Conservation (phyloP, 2,888 invertebrate species). For the Drosophila affinis region DNA sequence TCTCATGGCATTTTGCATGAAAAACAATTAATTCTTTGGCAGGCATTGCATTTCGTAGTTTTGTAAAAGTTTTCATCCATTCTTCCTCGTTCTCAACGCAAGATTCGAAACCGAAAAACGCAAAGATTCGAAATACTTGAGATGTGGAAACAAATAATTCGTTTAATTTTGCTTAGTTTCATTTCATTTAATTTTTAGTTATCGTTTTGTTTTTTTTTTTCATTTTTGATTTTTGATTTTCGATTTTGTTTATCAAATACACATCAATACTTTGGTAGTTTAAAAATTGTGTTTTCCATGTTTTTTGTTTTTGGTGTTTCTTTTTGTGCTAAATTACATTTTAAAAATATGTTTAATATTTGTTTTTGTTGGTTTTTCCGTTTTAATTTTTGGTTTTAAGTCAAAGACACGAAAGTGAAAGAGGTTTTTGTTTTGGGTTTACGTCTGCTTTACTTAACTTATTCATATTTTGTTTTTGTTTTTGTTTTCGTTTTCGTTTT, state of each 20-base stretch:
- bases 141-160: constrained; percentile 32
- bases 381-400: constrained; percentile 74
- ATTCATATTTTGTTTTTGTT: constrained; percentile 56
- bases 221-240: constrained; percentile 26
- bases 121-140: constrained; percentile 39
- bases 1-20: constrained; percentile 56
- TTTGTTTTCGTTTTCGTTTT: constrained; percentile 41
- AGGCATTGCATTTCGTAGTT: constrained; percentile 82
- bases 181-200: constrained; percentile 46
- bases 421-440: constrained; percentile 81
- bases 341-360: constrained; percentile 76
- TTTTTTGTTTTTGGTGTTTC: constrained; percentile 48
- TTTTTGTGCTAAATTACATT: constrained; percentile 77
- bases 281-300: constrained; percentile 61
- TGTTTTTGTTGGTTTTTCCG: constrained; percentile 46
- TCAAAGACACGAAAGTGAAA: constrained; percentile 84
- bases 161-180: constrained; percentile 49
- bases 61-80: constrained; percentile 71
- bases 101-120: constrained; percentile 62
- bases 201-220: constrained; percentile 29
- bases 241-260: constrained; percentile 63
- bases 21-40: constrained; percentile 79
- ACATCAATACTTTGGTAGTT: constrained; percentile 76
- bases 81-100: constrained; percentile 37
- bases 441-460: constrained; percentile 67